Evolutionary conservation across 1,140 invertebrate species (phyloP).

Genomic region (Saccostrea echinata): DNA sequence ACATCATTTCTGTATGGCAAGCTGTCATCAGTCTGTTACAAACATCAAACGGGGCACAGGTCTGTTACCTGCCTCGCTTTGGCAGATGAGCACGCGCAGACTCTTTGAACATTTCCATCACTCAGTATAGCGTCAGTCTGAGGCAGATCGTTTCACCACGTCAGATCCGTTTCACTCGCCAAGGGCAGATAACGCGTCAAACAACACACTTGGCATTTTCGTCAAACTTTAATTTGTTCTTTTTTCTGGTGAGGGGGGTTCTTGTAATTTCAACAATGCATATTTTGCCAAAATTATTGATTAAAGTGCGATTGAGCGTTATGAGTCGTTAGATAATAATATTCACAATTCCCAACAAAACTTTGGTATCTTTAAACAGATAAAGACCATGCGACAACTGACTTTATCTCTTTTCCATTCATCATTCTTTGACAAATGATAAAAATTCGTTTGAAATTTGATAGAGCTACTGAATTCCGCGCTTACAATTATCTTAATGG

Average conservation of each 20-base stretch:
- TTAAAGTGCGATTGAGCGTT: slow-evolving; percentile 32
- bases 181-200: slow-evolving; percentile 15
- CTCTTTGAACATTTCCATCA: slow-evolving; percentile 35
- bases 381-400: slow-evolving; percentile 34
- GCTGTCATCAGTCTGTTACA: slow-evolving; percentile 26
- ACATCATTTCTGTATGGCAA: slow-evolving; percentile 34
- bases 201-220: slow-evolving; percentile 2
- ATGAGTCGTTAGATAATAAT: slow-evolving; percentile 32
- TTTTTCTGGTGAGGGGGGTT: slow-evolving; percentile 2
- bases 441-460: slow-evolving; percentile 42
- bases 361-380: slow-evolving; percentile 28
- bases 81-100: slow-evolving; percentile 36
- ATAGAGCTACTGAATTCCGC: slow-evolving; percentile 37
- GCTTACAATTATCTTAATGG: slow-evolving; percentile 29
- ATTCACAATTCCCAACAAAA: slow-evolving; percentile 31
- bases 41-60: slow-evolving; percentile 17
- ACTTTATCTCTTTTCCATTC: slow-evolving; percentile 34
- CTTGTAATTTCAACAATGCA: slow-evolving; percentile 26
- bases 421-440: slow-evolving; percentile 35
- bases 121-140: slow-evolving; percentile 3
- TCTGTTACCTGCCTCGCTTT: slow-evolving; percentile 33
- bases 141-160: slow-evolving; percentile 29
- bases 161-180: slow-evolving; percentile 29
- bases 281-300: slow-evolving; percentile 30
- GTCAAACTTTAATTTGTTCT: background rate